Conservation (phyloP, 2,113 vertebrate genomes). For the Nycticorax nycticorax region DNA sequence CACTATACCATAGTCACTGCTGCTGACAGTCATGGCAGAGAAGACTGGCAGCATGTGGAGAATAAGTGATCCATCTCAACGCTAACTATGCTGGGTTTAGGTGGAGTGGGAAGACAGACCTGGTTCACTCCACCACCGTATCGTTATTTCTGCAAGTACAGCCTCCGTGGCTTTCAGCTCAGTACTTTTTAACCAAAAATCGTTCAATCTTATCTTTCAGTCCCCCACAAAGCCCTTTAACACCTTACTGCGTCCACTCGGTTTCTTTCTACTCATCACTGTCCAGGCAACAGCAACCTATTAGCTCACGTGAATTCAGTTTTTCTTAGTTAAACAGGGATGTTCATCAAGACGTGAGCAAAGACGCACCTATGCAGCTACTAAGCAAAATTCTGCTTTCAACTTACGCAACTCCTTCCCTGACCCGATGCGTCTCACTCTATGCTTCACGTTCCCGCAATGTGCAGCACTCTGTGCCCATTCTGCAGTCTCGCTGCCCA, state of each 20-base stretch:
- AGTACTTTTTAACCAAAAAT: neutral
- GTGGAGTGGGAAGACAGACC: neutral
- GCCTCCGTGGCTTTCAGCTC: neutral
- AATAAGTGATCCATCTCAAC: neutral
- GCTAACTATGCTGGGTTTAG: neutral
- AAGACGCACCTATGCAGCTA: neutral
- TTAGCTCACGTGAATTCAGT: neutral
- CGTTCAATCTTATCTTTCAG: neutral
- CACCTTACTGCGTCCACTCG: neutral
- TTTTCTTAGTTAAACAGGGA: neutral
- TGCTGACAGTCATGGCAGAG: neutral
- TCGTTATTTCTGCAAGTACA: neutral
- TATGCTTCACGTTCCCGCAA: accelerated
- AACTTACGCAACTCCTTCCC: neutral
- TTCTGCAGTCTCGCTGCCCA: neutral
- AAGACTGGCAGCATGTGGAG: neutral
- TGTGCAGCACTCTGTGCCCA: accelerated
- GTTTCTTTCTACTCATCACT: neutral
- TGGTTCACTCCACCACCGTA: neutral
- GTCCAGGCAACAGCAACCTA: neutral
- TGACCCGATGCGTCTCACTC: neutral
- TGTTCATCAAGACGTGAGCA: accelerated
- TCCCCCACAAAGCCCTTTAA: neutral
- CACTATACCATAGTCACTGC: neutral
- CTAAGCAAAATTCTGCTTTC: neutral